Evolutionary conservation across 2,888 invertebrate genomes (phyloP).

Genomic region (Trachelus stipa): DNA sequence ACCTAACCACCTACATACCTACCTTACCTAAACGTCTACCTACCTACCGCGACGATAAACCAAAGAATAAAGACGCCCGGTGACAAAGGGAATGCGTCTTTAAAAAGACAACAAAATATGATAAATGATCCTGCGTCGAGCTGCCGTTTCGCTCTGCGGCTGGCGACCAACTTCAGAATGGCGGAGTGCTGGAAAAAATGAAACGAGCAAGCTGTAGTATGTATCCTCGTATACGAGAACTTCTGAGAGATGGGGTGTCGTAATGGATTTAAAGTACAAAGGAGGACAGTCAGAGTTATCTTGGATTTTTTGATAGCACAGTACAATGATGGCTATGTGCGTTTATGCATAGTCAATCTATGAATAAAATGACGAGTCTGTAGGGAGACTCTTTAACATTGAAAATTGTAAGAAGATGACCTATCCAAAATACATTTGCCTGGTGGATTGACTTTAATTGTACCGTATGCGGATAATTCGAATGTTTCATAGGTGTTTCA

Average conservation of each 20-base stretch:
- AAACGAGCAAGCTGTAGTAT: conserved; percentile 2
- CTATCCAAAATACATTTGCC: background rate
- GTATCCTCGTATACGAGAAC: background rate
- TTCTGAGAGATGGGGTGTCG: background rate
- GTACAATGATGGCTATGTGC: background rate
- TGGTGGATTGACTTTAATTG: background rate
- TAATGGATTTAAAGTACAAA: background rate
- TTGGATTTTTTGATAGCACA: background rate
- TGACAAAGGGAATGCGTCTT: conserved; percentile 56
- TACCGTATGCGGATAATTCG: background rate
- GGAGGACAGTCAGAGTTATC: background rate
- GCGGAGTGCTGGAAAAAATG: conserved; percentile 6
- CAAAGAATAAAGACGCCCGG: conserved; percentile 50
- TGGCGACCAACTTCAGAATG: conserved; percentile 4
- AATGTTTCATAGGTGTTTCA: background rate
- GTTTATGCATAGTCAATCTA: background rate
- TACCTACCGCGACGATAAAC: conserved; percentile 57
- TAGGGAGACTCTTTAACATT: background rate
- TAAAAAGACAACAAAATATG: conserved; percentile 57
- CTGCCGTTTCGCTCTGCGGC: conserved; percentile 28
- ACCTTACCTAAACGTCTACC: conserved; percentile 23
- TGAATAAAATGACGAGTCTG: background rate
- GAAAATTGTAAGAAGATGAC: background rate
- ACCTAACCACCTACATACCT: conserved; percentile 37
- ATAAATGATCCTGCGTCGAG: conserved; percentile 52